phyloP scores from a whole-genome alignment of 1,140 invertebrate species.

The Drosophila subpulchrella region DNA sequence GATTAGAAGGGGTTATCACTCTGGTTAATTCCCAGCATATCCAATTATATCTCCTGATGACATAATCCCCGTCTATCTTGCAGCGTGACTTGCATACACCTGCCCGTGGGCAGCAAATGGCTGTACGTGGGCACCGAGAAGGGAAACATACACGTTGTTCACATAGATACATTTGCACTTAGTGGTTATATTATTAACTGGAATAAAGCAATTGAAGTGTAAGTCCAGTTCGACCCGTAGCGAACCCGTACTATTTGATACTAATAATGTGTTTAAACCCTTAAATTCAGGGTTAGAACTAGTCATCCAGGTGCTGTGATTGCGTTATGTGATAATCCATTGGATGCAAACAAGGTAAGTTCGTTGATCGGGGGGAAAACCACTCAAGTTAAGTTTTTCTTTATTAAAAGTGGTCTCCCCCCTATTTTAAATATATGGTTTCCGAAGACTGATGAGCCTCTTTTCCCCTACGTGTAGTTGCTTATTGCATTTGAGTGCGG shows the following conservation, averaged over 20 bases:
- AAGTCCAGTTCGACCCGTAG: conserved; percentile 86
- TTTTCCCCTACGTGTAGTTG: conserved; percentile 87
- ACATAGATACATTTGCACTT: conserved; percentile 97
- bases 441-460: not conserved
- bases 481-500: conserved; percentile 98
- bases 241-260: not conserved
- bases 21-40: not conserved
- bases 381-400: not conserved
- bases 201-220: conserved; percentile 99
- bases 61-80: conserved; percentile 40
- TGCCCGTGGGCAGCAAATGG: conserved; percentile 99
- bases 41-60: conserved; percentile 13
- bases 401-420: not conserved
- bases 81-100: conserved; percentile 96
- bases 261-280: not conserved
- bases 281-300: conserved; percentile 91
- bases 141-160: conserved; percentile 98
- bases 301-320: conserved; percentile 97
- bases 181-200: conserved; percentile 99
- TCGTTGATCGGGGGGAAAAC: not conserved
- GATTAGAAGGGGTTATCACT: too few species aligned
- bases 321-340: conserved; percentile 97
- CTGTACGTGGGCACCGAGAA: conserved; percentile 98
- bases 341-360: conserved; percentile 96
- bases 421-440: not conserved